Percentiles rank a stretch among this genome's conserved stretches.
phyloP scores from a whole-genome alignment of 2,113 vertebrate genomes.

The Trematomus loennbergii region DNA sequence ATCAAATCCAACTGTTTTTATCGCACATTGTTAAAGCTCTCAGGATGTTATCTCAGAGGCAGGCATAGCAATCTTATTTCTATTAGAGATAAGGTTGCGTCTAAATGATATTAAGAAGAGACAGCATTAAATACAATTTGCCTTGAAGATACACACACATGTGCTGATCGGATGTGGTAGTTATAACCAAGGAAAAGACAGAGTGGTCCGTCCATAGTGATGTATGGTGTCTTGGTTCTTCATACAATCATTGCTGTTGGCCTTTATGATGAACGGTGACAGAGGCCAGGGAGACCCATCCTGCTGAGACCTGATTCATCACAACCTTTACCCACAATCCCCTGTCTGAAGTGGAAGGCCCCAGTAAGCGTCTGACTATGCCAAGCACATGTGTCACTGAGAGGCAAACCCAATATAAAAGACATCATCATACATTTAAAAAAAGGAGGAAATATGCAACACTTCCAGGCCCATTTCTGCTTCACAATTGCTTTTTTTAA shows the following conservation, averaged over 20 bases:
- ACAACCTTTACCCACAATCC: conserved; percentile 13
- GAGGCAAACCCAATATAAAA: conserved; percentile 9
- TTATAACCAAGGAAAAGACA: conserved; percentile 8
- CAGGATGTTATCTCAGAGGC: conserved; percentile 5
- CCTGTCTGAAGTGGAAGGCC: conserved; percentile 19
- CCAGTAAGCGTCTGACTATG: neutral
- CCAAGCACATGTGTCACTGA: conserved; percentile 26
- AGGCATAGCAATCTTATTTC: neutral
- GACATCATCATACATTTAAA: conserved; percentile 1
- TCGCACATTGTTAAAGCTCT: neutral
- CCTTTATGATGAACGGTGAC: conserved; percentile 19
- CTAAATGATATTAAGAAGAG: conserved; percentile 11
- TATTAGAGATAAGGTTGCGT: conserved; percentile 12
- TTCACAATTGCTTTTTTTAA: neutral
- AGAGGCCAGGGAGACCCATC: conserved; percentile 14
- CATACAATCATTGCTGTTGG: conserved; percentile 26
- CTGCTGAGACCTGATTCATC: conserved; percentile 41
- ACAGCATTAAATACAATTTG: neutral
- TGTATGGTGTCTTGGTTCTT: conserved; percentile 28
- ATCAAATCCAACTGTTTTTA: conserved; percentile 9
- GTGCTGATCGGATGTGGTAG: neutral
- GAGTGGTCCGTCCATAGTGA: neutral
- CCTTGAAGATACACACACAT: neutral
- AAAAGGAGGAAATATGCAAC: neutral
- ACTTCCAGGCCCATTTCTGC: neutral